Evolutionary conservation across 1,140 invertebrate genomes (phyloP).

Genomic region (Streblospio benedicti): DNA sequence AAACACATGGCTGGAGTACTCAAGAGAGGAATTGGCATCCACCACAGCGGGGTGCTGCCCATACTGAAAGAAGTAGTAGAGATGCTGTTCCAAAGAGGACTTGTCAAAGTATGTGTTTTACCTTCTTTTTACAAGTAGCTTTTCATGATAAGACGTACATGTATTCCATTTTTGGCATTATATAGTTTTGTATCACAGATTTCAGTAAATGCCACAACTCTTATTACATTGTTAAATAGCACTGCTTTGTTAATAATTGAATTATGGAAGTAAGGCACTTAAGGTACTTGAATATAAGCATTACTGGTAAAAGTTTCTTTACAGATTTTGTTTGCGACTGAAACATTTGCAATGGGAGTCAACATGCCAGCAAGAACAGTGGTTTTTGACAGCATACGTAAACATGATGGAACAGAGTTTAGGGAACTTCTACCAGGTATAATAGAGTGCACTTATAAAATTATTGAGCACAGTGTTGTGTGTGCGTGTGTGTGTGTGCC

Average conservation of each 20-base stretch:
- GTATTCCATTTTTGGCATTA: background rate
- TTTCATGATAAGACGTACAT: background rate
- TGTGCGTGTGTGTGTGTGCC: background rate
- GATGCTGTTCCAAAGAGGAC: slow-evolving; percentile 83
- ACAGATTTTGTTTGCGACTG: slow-evolving; percentile 91
- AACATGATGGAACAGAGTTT: slow-evolving; percentile 77
- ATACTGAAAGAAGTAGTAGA: slow-evolving; percentile 97
- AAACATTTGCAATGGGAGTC: slow-evolving; percentile 98
- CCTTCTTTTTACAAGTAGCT: too few species aligned
- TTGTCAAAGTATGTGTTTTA: slow-evolving; percentile 69
- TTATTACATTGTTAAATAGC: too few species aligned
- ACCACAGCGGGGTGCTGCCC: slow-evolving; percentile 94
- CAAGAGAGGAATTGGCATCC: slow-evolving; percentile 84
- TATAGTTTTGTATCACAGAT: background rate
- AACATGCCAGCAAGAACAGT: slow-evolving; percentile 96
- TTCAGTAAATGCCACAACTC: background rate
- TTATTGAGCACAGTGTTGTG: too few species aligned
- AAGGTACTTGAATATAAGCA: too few species aligned
- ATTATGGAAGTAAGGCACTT: too few species aligned
- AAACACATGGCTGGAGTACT: slow-evolving; percentile 61
- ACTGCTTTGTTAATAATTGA: too few species aligned
- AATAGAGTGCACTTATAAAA: too few species aligned
- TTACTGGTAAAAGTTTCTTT: too few species aligned
- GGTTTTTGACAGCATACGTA: slow-evolving; percentile 84
- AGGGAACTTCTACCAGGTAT: slow-evolving; percentile 73